Conservation (phyloP, 2,797 vertebrate species). For the Rhabdophis nuchalis region DNA sequence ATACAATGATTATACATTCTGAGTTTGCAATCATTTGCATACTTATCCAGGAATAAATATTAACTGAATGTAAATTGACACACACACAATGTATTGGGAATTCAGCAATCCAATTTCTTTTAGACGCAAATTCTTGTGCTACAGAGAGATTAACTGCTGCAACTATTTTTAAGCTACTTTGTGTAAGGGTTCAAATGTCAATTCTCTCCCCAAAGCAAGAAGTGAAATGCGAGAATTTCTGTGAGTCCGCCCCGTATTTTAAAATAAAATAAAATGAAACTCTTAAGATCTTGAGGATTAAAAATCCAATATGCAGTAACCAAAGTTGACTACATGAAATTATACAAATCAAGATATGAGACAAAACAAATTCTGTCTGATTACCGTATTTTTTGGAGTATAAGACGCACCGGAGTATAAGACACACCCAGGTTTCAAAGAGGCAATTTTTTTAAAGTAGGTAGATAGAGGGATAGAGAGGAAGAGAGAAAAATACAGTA, state of each 20-base stretch:
- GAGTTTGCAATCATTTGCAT: not conserved
- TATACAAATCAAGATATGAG: not conserved
- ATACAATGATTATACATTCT: not conserved
- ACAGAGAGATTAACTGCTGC: not conserved
- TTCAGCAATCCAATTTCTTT: not conserved
- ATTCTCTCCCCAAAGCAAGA: too few relatives aligned
- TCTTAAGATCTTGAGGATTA: not conserved
- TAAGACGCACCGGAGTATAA: too few relatives aligned
- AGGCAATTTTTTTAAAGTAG: too few relatives aligned
- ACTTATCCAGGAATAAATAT: not conserved
- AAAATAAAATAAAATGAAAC: not conserved
- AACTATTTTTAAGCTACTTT: not conserved
- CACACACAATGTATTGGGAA: not conserved
- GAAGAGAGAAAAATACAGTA: too few relatives aligned
- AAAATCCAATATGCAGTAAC: not conserved
- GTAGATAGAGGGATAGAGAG: too few relatives aligned
- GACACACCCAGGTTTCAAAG: too few relatives aligned
- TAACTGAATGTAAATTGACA: not conserved
- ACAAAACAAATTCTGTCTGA: not conserved
- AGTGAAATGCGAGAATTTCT: not conserved
- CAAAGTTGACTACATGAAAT: not conserved
- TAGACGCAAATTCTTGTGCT: too few relatives aligned
- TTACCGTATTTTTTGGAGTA: too few relatives aligned
- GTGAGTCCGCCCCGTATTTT: not conserved
- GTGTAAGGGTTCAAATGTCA: not conserved